Percentiles rank a stretch among this genome's conserved stretches.
phyloP scores from a whole-genome alignment of 2,888 invertebrate species.

The Lomographa bimaculata region DNA sequence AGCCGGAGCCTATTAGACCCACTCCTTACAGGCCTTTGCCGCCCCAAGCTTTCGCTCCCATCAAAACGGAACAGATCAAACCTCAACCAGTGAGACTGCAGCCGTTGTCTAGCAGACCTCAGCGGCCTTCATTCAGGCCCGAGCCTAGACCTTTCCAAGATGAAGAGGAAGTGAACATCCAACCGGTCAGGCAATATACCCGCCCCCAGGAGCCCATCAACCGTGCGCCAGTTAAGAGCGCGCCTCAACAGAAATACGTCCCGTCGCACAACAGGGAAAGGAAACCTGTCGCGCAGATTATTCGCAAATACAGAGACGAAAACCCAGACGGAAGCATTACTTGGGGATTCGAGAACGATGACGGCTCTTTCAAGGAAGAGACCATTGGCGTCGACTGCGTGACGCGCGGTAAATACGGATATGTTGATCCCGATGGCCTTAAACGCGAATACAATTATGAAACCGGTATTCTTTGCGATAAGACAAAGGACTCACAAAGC shows the following conservation, averaged over 20 bases:
- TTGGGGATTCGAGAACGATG: conserved; percentile 95
- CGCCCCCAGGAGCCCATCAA: conserved; percentile 69
- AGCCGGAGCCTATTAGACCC: conserved; percentile 70
- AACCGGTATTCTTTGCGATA: conserved; percentile 89
- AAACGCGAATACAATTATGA: conserved; percentile 92
- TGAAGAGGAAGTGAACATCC: conserved; percentile 70
- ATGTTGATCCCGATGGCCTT: conserved; percentile 92
- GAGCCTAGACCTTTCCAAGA: conserved; percentile 73
- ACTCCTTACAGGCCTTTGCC: conserved; percentile 72
- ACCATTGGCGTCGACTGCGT: conserved; percentile 90
- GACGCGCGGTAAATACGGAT: conserved; percentile 92
- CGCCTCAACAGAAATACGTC: conserved; percentile 69
- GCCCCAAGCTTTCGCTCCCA: conserved; percentile 67
- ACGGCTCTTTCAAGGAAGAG: conserved; percentile 94
- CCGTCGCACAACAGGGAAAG: conserved; percentile 74
- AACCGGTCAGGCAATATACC: conserved; percentile 72
- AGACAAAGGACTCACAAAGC: conserved; percentile 77
- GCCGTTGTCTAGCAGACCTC: conserved; percentile 75
- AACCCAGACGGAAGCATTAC: conserved; percentile 92
- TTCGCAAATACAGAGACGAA: conserved; percentile 89
- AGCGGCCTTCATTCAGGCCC: conserved; percentile 79
- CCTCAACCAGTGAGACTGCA: conserved; percentile 73
- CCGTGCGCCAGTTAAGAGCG: conserved; percentile 61
- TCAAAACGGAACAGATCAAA: conserved; percentile 64
- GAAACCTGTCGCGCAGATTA: conserved; percentile 89